phyloP scores from a whole-genome alignment of 2,113 vertebrate genomes.

The Erythrocercus mccallii region DNA sequence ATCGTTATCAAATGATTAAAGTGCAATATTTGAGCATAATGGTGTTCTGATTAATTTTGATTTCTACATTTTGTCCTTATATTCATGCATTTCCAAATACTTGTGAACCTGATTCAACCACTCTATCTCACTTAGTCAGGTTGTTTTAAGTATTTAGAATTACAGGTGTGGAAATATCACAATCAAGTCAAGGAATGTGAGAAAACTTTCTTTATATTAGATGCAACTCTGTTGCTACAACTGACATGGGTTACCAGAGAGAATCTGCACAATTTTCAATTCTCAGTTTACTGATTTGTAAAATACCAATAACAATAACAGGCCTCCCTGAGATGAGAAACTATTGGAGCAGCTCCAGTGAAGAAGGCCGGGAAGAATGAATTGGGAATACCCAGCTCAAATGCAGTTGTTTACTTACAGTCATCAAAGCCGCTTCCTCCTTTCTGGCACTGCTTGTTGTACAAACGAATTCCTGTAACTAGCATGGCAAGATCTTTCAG shows the following conservation, averaged over 20 bases:
- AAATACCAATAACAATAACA: not conserved
- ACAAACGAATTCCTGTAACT: conserved; percentile 88
- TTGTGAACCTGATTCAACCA: not conserved
- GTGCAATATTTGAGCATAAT: not conserved
- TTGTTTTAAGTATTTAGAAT: not conserved
- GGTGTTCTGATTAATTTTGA: not conserved
- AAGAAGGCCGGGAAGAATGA: not conserved
- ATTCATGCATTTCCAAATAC: not conserved
- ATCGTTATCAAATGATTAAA: not conserved
- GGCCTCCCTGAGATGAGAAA: not conserved
- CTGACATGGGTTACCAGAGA: not conserved
- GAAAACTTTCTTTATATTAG: not conserved
- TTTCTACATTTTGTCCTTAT: not conserved
- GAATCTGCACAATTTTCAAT: not conserved
- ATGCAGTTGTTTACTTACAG: conserved; percentile 66
- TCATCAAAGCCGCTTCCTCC: conserved; percentile 78
- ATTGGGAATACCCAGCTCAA: not conserved
- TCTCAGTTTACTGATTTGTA: not conserved
- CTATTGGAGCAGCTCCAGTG: not conserved
- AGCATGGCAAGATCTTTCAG: conserved; percentile 82
- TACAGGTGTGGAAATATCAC: not conserved
- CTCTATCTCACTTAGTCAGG: not conserved
- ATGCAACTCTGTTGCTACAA: not conserved
- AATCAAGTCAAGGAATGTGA: not conserved
- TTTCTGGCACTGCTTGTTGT: conserved; percentile 81